Percentiles rank a stretch among this genome's conserved stretches.
These are phyloP conservation scores for Taenioides sp. DNA, from an alignment of 2,797 vertebrate species.

Conservation along the genomic window DNA sequence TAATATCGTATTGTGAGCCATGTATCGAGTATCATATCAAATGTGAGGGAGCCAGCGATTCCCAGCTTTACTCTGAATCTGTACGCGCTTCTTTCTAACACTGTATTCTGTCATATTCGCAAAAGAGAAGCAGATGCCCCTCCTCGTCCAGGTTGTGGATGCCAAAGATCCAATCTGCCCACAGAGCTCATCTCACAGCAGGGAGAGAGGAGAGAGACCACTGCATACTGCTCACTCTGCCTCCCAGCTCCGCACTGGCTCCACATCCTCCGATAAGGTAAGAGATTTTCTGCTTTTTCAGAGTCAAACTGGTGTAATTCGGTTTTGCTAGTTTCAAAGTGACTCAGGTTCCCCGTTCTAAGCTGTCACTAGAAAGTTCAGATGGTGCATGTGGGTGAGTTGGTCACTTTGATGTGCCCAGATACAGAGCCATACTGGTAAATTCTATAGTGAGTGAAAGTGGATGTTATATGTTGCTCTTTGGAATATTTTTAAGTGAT, in stretches of 20 bases:
- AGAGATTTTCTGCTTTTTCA: constrained; percentile 47
- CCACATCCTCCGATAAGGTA: constrained; percentile 76
- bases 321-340: background rate
- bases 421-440: no score
- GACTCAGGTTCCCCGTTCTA: background rate
- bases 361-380: background rate
- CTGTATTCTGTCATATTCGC: background rate
- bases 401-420: background rate
- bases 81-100: background rate
- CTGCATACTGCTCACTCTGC: constrained; percentile 24
- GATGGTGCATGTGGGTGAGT: background rate
- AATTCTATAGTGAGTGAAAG: background rate
- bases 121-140: background rate
- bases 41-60: no score
- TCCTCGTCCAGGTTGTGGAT: constrained; percentile 43
- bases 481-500: background rate
- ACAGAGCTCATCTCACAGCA: constrained; percentile 29
- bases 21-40: no score
- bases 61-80: background rate
- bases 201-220: constrained; percentile 42
- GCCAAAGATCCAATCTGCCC: constrained; percentile 62
- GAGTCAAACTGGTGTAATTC: background rate
- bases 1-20: no score
- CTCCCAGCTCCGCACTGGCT: constrained; percentile 62
- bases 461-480: background rate